Percentiles rank a stretch among this genome's conserved stretches.
Evolutionary conservation across 2,113 vertebrate genomes (phyloP).

Genomic region (Pituophis catenifer): DNA sequence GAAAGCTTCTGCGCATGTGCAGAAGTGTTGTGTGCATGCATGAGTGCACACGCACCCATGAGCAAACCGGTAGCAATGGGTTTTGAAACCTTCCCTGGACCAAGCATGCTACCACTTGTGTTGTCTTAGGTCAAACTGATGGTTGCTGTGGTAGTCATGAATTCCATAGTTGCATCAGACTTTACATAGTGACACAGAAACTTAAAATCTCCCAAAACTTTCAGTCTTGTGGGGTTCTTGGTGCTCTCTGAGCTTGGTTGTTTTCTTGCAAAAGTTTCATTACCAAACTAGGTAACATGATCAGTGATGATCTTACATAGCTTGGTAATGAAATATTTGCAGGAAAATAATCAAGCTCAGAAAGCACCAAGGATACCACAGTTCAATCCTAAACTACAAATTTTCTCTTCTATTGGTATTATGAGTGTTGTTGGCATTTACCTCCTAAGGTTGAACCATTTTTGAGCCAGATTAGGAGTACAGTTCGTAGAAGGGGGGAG

Average conservation of each 20-base stretch:
- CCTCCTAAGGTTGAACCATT: neutral
- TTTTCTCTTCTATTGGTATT: neutral
- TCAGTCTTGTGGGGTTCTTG: neutral
- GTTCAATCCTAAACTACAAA: neutral
- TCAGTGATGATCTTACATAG: neutral
- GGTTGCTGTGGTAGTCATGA: neutral
- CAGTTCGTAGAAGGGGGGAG: neutral
- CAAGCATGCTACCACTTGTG: neutral
- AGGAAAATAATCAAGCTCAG: neutral
- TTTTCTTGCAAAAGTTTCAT: neutral
- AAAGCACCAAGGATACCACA: neutral
- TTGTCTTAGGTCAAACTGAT: neutral
- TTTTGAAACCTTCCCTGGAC: neutral
- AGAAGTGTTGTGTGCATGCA: too few species aligned
- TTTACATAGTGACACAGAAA: neutral
- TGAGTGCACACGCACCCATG: too few species aligned
- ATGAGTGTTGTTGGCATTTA: neutral
- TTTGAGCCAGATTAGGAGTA: neutral
- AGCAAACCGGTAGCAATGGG: too few species aligned
- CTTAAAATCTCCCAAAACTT: neutral
- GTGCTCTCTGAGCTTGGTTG: neutral
- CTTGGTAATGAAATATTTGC: neutral
- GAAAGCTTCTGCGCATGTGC: too few species aligned
- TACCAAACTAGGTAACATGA: neutral
- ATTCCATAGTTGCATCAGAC: neutral